Base-by-base conservation (phyloP, 2,113 vertebrate species). In the Callionymus lyra region DNA sequence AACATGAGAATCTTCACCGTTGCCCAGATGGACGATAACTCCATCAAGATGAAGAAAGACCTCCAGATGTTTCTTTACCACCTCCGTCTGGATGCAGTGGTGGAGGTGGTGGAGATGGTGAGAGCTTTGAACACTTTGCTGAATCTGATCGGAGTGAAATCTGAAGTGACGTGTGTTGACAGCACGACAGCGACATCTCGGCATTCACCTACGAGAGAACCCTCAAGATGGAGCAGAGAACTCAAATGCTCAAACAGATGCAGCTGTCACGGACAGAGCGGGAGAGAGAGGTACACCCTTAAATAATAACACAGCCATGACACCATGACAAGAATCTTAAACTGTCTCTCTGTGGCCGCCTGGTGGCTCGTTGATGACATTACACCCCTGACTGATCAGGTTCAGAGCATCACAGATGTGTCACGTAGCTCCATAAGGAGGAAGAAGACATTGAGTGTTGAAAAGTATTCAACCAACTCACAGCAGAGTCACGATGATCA, bases 31-130 rank as follows among this genome's bases (percentile, higher is more conserved):
- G 87, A 93, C 12, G 94, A 98, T 72, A 98, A 98, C 48, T 95
- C 92, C 63, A 95, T 98, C 80, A 90, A 94, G 78, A 97, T 98
- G 94, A 97, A 96, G 75, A 96, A 94, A 50, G 94, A 98, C 61
- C 85, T 98, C 31, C 90, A 97, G 79, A 81, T 85, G 75, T 94
- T 98, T 67, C 72, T 98, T 2, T 98, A 98, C 53, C 92, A 98
- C 12, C 85, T 96, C 3, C 81, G 93, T 0, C 81, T 98, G 51
- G 88, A 91, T 16, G 93, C 94, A 9, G 85, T 90, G 70, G 94
- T 97, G 43, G 94, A 98, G 76, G 93, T 97, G 65, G 94, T 97
- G 52, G 93, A 98, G 84, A 92, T 98, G 94, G 94, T 97, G 74
- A 70, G 85, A 14, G 33, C n/a, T n/a, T 36, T 35, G 12, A 12